Percentiles rank a stretch among this genome's conserved stretches.
Conservation (phyloP, 1,140 invertebrate genomes). For the Zaprionus kolodkinae region DNA sequence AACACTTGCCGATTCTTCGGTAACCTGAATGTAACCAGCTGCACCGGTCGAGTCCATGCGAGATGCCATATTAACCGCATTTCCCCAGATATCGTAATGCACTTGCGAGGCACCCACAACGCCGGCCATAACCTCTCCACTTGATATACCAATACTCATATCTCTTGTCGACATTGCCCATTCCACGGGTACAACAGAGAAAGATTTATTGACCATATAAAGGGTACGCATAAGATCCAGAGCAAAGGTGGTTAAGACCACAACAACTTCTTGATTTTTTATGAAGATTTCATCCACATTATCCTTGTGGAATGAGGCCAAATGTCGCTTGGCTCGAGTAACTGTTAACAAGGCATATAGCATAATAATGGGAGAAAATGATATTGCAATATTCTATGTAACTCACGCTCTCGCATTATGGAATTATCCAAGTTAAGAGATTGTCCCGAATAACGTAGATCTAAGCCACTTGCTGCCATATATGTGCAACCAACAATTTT, state of each 20-base stretch:
- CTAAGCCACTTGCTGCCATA: constrained; percentile 96
- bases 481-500: constrained; percentile 97
- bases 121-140: constrained; percentile 94
- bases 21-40: constrained; percentile 91
- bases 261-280: constrained; percentile 53
- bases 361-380: too few relatives aligned
- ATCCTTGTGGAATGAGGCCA: background rate
- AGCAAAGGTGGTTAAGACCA: constrained; percentile 55
- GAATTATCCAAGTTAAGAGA: background rate
- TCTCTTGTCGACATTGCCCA: background rate
- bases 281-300: background rate
- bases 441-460: constrained; percentile 72
- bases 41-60: constrained; percentile 94
- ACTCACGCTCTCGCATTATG: constrained; percentile 23
- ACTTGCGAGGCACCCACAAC: constrained; percentile 95
- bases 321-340: background rate
- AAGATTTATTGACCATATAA: constrained; percentile 32
- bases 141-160: constrained; percentile 87
- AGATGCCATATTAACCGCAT: constrained; percentile 97
- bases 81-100: constrained; percentile 94
- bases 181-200: constrained; percentile 13
- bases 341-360: background rate
- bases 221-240: constrained; percentile 60
- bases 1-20: constrained; percentile 89
- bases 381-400: background rate